Percentiles rank a stretch among this genome's conserved stretches.
Evolutionary conservation across 2,888 invertebrate species (phyloP).

Genomic region (Cephus nigrinus): DNA sequence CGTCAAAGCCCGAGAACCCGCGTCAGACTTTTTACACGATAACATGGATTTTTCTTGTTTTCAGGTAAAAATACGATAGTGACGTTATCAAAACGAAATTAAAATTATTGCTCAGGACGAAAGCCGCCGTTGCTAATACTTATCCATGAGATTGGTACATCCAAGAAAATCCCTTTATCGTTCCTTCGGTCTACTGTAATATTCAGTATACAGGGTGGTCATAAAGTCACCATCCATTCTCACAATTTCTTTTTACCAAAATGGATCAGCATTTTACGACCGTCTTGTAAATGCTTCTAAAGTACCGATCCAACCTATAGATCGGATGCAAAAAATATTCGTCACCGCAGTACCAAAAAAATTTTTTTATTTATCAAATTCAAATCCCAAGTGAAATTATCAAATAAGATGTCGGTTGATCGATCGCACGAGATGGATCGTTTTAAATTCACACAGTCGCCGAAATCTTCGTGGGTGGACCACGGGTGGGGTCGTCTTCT

Average conservation of each 20-base stretch:
- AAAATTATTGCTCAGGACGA: not conserved
- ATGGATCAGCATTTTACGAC: not conserved
- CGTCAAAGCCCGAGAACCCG: not conserved
- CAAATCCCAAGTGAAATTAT: not conserved
- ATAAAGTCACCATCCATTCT: not conserved
- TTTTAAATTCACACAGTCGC: slow-evolving; percentile 16
- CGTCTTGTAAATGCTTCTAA: not conserved
- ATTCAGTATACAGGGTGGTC: not conserved
- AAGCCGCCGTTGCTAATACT: not conserved
- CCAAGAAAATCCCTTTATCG: not conserved
- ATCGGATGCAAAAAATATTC: not conserved
- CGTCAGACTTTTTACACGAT: too few species aligned
- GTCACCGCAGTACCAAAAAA: too few species aligned
- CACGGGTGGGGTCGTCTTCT: slow-evolving; percentile 30
- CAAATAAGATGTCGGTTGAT: not conserved
- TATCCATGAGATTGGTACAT: not conserved
- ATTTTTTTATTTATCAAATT: not conserved
- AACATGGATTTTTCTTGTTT: not conserved
- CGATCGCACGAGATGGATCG: not conserved
- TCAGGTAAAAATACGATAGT: not conserved
- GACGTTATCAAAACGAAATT: not conserved
- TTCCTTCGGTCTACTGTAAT: not conserved
- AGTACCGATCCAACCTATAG: not conserved
- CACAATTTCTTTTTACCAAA: not conserved
- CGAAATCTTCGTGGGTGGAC: slow-evolving; percentile 42